These are phyloP conservation scores for Cossypha niveicapilla DNA, from an alignment of 2,797 vertebrate species.

Conservation along the genomic window DNA sequence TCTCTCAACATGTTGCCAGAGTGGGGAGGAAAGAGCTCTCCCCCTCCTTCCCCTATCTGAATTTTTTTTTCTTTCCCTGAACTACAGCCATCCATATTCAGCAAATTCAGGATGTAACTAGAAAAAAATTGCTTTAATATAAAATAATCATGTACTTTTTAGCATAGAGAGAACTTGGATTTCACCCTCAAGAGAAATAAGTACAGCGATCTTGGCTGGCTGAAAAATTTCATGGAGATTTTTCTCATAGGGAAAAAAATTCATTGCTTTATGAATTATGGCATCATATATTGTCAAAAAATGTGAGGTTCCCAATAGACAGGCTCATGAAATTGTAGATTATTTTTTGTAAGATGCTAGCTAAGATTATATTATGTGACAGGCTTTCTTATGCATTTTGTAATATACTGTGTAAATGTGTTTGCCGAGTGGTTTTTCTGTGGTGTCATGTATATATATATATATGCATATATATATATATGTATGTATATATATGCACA, in stretches of 20 bases:
- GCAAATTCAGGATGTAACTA: background rate
- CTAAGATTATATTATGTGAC: background rate
- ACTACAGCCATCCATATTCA: background rate
- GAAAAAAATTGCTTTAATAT: background rate
- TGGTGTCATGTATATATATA: background rate
- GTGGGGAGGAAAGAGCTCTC: background rate
- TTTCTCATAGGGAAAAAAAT: background rate
- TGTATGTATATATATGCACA: no score
- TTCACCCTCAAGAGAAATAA: background rate
- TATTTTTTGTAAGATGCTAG: background rate
- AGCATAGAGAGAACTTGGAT: background rate
- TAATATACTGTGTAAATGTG: background rate
- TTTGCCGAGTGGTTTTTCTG: background rate
- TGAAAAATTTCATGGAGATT: background rate
- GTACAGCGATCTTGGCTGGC: background rate
- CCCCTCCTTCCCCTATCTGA: background rate
- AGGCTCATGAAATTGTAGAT: background rate
- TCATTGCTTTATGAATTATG: background rate
- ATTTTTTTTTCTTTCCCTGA: background rate
- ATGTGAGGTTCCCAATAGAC: background rate
- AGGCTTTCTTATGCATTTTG: background rate
- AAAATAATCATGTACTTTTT: background rate
- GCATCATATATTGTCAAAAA: background rate
- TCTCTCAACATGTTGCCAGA: rapidly evolving
- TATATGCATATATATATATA: no score